These are phyloP conservation scores for Dioctria rufipes DNA, from an alignment of 2,888 invertebrate species.

Conservation along the genomic window DNA sequence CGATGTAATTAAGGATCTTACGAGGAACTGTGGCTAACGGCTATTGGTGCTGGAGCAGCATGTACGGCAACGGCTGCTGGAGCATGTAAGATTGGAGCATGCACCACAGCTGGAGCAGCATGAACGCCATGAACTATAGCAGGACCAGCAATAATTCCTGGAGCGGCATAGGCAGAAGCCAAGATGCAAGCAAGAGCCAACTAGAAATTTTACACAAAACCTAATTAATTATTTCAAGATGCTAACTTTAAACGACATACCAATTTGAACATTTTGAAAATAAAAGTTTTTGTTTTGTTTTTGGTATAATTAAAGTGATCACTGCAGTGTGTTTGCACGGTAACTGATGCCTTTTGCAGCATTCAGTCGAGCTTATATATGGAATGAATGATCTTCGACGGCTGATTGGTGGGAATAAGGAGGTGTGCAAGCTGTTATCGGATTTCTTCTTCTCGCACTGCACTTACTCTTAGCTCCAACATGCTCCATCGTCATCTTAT, in stretches of 20 bases:
- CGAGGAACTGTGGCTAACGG: conserved; percentile 57
- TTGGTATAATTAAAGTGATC: conserved; percentile 25
- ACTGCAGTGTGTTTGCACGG: conserved; percentile 54
- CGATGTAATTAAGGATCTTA: conserved; percentile 20
- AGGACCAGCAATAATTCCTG: conserved; percentile 66
- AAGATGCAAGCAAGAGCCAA: conserved; percentile 67
- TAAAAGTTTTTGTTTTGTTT: conserved; percentile 6
- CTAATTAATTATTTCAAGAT: neutral
- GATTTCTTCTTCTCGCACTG: too few relatives aligned
- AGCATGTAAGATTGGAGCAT: neutral
- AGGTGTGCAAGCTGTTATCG: conserved; percentile 9
- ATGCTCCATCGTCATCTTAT: too few relatives aligned
- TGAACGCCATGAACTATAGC: conserved; percentile 45
- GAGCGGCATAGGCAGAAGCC: conserved; percentile 66
- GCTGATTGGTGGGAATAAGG: conserved; percentile 45
- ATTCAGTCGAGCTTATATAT: conserved; percentile 55
- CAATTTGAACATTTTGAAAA: conserved; percentile 69
- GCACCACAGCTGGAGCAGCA: conserved; percentile 61
- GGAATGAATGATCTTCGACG: conserved; percentile 3
- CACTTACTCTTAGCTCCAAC: too few relatives aligned
- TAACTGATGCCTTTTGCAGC: conserved; percentile 56
- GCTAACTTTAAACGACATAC: conserved; percentile 63
- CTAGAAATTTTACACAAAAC: conserved; percentile 60
- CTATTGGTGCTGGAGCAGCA: conserved; percentile 61
- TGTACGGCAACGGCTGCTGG: conserved; percentile 60